phyloP scores from a whole-genome alignment of 2,888 invertebrate species.

The Metopia argyrocephala region DNA sequence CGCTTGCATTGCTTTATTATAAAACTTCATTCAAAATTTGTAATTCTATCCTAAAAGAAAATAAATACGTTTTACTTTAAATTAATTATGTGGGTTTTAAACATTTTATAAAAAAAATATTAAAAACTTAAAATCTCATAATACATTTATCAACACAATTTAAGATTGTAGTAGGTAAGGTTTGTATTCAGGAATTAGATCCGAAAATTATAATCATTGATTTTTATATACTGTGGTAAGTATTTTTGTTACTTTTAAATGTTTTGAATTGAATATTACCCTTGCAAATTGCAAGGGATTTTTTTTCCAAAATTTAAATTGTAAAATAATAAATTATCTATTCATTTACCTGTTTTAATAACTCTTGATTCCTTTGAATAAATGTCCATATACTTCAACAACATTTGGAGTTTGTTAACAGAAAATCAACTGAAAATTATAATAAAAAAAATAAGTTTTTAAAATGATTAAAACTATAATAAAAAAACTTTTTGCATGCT shows the following conservation, averaged over 20 bases:
- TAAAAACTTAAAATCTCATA: constrained; percentile 40
- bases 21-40: background rate
- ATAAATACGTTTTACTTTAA: background rate
- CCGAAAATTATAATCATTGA: constrained; percentile 68
- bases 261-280: no score
- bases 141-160: constrained; percentile 34
- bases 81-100: background rate
- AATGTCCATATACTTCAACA: background rate
- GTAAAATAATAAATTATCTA: no score
- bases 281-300: no score
- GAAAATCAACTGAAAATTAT: constrained; percentile 42
- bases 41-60: background rate
- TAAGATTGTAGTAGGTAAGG: constrained; percentile 58
- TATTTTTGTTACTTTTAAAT: no score
- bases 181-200: constrained; percentile 69
- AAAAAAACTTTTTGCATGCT: constrained; percentile 27
- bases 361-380: background rate
- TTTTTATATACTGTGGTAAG: no score
- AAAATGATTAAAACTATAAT: constrained; percentile 13
- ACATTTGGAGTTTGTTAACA: background rate
- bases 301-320: no score
- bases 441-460: constrained; percentile 46
- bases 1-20: no score
- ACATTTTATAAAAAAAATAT: background rate
- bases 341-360: no score